Percentiles rank a stretch among this genome's conserved stretches.
phyloP scores from a whole-genome alignment of 2,113 vertebrate species.

The Salvator merianae region DNA sequence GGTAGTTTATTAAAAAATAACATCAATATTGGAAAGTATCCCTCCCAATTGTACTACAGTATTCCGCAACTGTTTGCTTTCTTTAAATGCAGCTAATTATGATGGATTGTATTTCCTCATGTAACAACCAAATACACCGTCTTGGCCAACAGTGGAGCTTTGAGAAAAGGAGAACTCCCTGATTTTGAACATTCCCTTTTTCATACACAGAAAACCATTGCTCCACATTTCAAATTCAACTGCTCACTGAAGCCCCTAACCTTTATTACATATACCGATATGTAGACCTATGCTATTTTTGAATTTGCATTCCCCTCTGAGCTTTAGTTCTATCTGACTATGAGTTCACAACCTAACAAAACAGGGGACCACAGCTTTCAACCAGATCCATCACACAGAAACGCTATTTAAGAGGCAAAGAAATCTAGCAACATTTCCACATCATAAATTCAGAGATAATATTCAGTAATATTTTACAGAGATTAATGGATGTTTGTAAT shows the following conservation, averaged over 20 bases:
- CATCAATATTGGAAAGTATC: background rate
- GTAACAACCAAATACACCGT: background rate
- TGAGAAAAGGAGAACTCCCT: background rate
- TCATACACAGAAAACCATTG: background rate
- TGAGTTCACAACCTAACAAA: background rate
- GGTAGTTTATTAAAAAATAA: no score
- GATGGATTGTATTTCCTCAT: background rate
- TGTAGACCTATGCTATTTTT: no score
- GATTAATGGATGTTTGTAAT: background rate
- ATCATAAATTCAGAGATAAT: background rate
- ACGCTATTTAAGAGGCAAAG: background rate
- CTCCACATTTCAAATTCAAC: background rate
- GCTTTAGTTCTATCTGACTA: no score
- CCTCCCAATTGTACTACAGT: background rate
- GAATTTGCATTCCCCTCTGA: background rate
- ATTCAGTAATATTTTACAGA: background rate
- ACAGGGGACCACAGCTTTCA: background rate
- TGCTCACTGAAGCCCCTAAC: background rate
- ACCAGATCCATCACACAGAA: background rate
- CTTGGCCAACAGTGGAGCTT: background rate
- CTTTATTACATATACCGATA: no score
- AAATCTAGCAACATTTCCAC: background rate
- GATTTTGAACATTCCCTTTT: background rate
- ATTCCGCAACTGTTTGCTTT: background rate
- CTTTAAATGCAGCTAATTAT: background rate